Base-by-base conservation (phyloP, 1,140 invertebrate species). In the Penaeus vannamei region DNA sequence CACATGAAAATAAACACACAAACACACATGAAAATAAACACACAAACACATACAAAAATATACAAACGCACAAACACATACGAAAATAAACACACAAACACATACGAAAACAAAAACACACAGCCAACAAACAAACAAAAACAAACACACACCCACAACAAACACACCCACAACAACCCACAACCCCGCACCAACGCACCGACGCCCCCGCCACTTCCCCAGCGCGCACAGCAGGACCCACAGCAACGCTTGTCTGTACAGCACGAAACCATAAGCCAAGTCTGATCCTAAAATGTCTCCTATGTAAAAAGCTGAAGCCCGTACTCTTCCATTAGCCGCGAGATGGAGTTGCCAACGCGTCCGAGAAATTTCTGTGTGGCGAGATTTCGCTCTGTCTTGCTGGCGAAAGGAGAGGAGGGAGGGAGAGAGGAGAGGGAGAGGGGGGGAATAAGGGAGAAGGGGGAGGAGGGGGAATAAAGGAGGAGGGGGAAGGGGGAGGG, bases 301-400 rank as follows among this genome's bases (percentile, higher is more conserved):
- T 83, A 62, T 89, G 87, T 89, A 89, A 89, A 89, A 89, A 89
- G 87, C 82, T 77, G 82, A 84, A 29, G 82, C 64, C 87, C 82
- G 82, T 89, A 89, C 87, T 89, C 87, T 89, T 89, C 87, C 87
- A 89, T 89, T 89, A 89, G 87, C 87, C 80, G 64, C 84, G 87
- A 84, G 87, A 60, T 61, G 17, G 87, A 83, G 81, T 62, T 84
- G 81, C 82, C 69, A 59, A 17, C 26, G 22, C 60, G 29, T 32
- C 17, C 26, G 81, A 83, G 82, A 76, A 80, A 80, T 61, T 88
- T 84, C 83, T 53, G 59, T 4, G 17, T 42, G 4, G 22, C 61
- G 85, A n/a, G n/a, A n/a, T 80, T 79, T 83, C 69, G 42, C 80
- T 72, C 72, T 53, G 29, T 36, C 72, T 72, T 29, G n/a, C 69